A percentile compares a stretch with the other conserved stretches of the same genome.
These are phyloP conservation scores for Parasteatoda tepidariorum DNA, from an alignment of 1,140 invertebrate genomes.

Conservation along the genomic window DNA sequence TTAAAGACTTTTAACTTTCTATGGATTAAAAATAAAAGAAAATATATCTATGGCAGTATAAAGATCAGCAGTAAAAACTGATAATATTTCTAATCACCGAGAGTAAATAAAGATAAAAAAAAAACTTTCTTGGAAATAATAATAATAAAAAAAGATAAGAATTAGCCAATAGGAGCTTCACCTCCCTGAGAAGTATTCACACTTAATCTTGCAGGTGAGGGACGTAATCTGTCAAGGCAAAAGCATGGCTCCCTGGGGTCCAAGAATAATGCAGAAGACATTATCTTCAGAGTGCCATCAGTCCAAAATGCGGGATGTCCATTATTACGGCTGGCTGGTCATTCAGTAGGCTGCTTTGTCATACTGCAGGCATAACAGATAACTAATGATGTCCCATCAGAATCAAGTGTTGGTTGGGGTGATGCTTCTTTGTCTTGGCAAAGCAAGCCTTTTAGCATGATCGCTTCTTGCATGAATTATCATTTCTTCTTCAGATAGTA, in stretches of 20 bases:
- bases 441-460: slow-evolving; percentile 8
- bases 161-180: background rate
- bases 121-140: background rate
- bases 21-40: too few species aligned
- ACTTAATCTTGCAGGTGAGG: slow-evolving; percentile 44
- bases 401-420: slow-evolving; percentile 30
- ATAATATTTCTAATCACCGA: background rate
- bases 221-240: slow-evolving; percentile 43
- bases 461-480: slow-evolving; percentile 3
- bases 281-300: slow-evolving; percentile 19
- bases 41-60: too few species aligned
- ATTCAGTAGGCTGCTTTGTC: slow-evolving; percentile 34
- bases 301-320: background rate
- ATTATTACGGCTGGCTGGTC: slow-evolving; percentile 40
- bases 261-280: slow-evolving; percentile 29
- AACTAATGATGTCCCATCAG: slow-evolving; percentile 38
- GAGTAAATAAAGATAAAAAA: background rate
- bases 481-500: background rate
- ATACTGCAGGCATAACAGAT: slow-evolving; percentile 26
- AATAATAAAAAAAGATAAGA: background rate
- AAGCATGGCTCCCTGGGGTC: slow-evolving; percentile 37
- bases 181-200: background rate
- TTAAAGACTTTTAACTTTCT: too few species aligned
- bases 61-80: too few species aligned
- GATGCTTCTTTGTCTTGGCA: slow-evolving; percentile 22